Conservation (phyloP, 2,888 invertebrate species). For the Drosophila rellima region DNA sequence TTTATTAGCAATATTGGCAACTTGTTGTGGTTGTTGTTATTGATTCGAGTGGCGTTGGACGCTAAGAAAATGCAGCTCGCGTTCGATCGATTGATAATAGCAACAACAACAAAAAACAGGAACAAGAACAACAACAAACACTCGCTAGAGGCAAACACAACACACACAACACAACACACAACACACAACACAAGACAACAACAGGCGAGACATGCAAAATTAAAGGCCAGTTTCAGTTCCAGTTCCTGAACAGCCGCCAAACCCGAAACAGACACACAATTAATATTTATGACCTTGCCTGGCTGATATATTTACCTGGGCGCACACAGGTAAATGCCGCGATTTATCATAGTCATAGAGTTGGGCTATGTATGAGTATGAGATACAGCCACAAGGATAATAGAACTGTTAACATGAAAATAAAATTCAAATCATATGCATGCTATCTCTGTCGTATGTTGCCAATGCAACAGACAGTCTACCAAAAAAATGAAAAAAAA, state of each 20-base stretch:
- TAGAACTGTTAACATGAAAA: conserved; percentile 78
- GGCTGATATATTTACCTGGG: conserved; percentile 79
- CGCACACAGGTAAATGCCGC: conserved; percentile 78
- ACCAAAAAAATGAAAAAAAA: not conserved
- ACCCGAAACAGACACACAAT: conserved; percentile 65
- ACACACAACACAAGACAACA: conserved; percentile 54
- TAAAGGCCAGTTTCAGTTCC: conserved; percentile 59
- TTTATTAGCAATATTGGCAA: conserved; percentile 73
- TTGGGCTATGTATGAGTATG: not conserved
- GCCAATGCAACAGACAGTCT: not conserved
- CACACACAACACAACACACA: conserved; percentile 48
- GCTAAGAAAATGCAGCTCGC: conserved; percentile 77
- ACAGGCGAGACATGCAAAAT: conserved; percentile 66
- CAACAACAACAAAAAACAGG: conserved; percentile 55
- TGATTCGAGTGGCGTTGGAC: conserved; percentile 56
- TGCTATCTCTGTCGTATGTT: conserved; percentile 25
- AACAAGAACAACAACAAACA: conserved; percentile 46
- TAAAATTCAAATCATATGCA: conserved; percentile 72
- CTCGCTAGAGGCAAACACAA: conserved; percentile 60
- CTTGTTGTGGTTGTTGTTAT: conserved; percentile 48
- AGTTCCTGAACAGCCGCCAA: conserved; percentile 38
- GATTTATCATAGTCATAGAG: conserved; percentile 67
- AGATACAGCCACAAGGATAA: conserved; percentile 76
- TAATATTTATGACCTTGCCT: conserved; percentile 81
- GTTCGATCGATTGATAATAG: conserved; percentile 81